These are phyloP conservation scores for Rafetus swinhoei DNA, from an alignment of 2,113 vertebrate genomes.

Conservation along the genomic window DNA sequence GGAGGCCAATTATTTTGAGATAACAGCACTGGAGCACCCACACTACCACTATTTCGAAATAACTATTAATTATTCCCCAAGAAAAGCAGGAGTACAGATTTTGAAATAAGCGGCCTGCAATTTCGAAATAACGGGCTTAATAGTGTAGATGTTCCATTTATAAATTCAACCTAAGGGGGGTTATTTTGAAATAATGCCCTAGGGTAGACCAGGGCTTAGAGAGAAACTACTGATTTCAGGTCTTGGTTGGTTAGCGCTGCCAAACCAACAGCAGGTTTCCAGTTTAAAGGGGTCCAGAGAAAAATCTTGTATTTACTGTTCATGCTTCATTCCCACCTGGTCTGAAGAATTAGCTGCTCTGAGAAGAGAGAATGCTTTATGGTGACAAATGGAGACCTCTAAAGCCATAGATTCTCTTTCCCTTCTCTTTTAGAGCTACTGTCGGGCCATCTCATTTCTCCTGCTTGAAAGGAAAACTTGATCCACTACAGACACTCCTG, in stretches of 20 bases:
- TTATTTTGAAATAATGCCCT: too few relatives aligned
- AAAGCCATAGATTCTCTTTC: not conserved
- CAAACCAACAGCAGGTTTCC: not conserved
- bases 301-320: not conserved
- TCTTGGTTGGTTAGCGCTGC: fast-evolving
- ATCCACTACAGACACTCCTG: not conserved
- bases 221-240: not conserved
- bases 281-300: not conserved
- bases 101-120: too few relatives aligned
- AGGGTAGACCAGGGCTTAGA: too few relatives aligned
- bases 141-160: too few relatives aligned
- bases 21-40: too few relatives aligned
- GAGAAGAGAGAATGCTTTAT: not conserved
- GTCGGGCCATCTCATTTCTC: not conserved
- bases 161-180: too few relatives aligned
- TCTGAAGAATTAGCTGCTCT: not conserved
- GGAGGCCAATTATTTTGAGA: too few relatives aligned
- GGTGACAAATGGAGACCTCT: not conserved
- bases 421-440: not conserved
- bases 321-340: not conserved
- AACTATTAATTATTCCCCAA: too few relatives aligned
- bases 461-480: not conserved
- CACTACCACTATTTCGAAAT: too few relatives aligned
- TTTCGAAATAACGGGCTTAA: too few relatives aligned
- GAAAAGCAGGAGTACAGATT: too few relatives aligned